phyloP scores from a whole-genome alignment of 2,888 invertebrate genomes.

The Dastarcus helophoroides region DNA sequence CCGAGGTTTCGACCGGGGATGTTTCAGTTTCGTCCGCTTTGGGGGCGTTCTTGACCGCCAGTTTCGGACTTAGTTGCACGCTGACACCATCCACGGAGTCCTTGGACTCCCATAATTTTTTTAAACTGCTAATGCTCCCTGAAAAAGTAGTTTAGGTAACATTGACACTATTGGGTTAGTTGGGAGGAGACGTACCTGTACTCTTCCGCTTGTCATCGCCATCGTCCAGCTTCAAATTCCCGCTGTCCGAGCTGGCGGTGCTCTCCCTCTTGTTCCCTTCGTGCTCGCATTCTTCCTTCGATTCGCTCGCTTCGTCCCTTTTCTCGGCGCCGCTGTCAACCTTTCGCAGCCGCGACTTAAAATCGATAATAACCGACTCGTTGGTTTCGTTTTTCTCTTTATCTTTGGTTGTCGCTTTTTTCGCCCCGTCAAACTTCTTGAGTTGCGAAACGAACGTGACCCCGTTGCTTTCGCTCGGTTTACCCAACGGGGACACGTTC shows the following conservation, averaged over 20 bases:
- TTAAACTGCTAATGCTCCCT: slow-evolving; percentile 87
- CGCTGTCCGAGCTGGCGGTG: slow-evolving; percentile 36
- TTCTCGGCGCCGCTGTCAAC: slow-evolving; percentile 50
- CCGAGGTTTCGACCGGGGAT: slow-evolving; percentile 33
- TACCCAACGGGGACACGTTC: slow-evolving; percentile 14
- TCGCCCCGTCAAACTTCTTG: slow-evolving; percentile 61
- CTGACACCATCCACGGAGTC: slow-evolving; percentile 42
- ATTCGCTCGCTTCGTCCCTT: slow-evolving; percentile 28
- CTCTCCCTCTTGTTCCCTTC: slow-evolving; percentile 39
- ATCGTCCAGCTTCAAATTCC: slow-evolving; percentile 43
- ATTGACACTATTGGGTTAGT: too few relatives aligned
- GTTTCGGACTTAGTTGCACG: slow-evolving; percentile 54
- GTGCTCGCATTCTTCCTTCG: slow-evolving; percentile 23
- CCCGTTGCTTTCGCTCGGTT: slow-evolving; percentile 26
- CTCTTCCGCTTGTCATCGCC: slow-evolving; percentile 79
- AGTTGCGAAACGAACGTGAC: slow-evolving; percentile 53
- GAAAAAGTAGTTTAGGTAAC: too few relatives aligned
- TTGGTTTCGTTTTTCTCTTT: slow-evolving; percentile 45
- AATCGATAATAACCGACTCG: slow-evolving; percentile 61
- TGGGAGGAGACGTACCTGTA: too few relatives aligned
- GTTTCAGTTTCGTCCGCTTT: slow-evolving; percentile 37
- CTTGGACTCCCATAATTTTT: slow-evolving; percentile 85
- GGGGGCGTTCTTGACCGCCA: slow-evolving; percentile 40
- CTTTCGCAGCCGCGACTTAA: slow-evolving; percentile 73
- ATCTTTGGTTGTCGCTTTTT: slow-evolving; percentile 41